Percentiles rank a stretch among this genome's conserved stretches.
These are phyloP conservation scores for Leptarthrus brevirostris DNA, from an alignment of 2,888 invertebrate genomes.

Conservation along the genomic window DNA sequence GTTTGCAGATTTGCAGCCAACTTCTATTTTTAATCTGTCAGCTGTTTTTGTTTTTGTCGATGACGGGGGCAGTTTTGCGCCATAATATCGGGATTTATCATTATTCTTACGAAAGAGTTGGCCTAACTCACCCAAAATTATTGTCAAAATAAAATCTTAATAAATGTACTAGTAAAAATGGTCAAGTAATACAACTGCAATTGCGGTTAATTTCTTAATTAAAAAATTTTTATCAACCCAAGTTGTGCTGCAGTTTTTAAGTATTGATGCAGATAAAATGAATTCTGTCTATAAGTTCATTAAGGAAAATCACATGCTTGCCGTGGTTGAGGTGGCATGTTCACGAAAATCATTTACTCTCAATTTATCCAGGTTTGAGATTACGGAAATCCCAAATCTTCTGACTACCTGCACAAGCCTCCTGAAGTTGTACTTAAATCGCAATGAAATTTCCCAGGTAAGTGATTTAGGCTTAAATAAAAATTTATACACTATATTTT, in stretches of 20 bases:
- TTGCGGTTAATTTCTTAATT: not conserved
- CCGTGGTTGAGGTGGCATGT: constrained; percentile 75
- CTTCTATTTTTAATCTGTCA: constrained; percentile 40
- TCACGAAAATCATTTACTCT: constrained; percentile 72
- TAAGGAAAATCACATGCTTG: constrained; percentile 75
- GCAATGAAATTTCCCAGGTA: constrained; percentile 71
- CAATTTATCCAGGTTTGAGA: constrained; percentile 75
- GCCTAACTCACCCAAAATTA: not conserved
- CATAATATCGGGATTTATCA: not conserved
- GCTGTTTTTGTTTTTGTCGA: constrained; percentile 45
- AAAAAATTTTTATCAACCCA: not conserved
- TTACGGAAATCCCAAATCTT: constrained; percentile 71
- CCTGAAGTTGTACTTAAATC: constrained; percentile 73
- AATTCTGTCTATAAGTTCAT: constrained; percentile 76
- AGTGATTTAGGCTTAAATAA: constrained; percentile 57
- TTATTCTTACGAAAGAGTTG: no score
- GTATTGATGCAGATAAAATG: constrained; percentile 63
- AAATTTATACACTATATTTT: no score
- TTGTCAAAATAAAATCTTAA: not conserved
- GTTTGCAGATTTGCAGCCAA: not conserved
- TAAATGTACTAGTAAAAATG: not conserved
- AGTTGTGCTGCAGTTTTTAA: constrained; percentile 2
- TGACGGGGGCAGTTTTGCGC: constrained; percentile 39
- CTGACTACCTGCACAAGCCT: constrained; percentile 71
- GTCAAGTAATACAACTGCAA: not conserved